phyloP scores from a whole-genome alignment of 2,797 vertebrate genomes.

The Siniperca undulata region DNA sequence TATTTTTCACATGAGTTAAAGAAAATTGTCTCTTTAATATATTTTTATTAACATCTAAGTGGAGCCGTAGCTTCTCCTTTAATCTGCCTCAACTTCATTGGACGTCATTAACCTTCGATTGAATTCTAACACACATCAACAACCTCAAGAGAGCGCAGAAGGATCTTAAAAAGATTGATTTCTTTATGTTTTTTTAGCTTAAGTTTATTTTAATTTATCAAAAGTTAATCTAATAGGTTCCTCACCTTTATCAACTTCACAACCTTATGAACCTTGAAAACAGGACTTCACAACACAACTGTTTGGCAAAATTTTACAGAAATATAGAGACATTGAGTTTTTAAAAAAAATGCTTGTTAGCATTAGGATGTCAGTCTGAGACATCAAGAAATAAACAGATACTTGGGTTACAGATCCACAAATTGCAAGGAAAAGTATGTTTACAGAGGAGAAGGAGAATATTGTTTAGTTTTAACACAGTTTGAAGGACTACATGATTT shows the following conservation, averaged over 20 bases:
- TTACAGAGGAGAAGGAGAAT: constrained; percentile 51
- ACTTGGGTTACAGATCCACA: constrained; percentile 21
- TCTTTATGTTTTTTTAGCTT: constrained; percentile 37
- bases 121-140: constrained; percentile 42
- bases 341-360: constrained; percentile 28
- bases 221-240: not conserved
- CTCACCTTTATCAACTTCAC: not conserved
- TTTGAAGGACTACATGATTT: constrained; percentile 73
- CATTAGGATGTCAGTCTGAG: constrained; percentile 20
- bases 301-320: not conserved
- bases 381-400: constrained; percentile 30
- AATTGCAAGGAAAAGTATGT: constrained; percentile 48
- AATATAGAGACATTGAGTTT: not conserved
- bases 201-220: constrained; percentile 26
- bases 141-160: constrained; percentile 21
- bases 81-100: constrained; percentile 52
- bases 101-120: constrained; percentile 62
- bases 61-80: constrained; percentile 47
- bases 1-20: constrained; percentile 50
- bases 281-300: not conserved
- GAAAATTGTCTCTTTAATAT: constrained; percentile 52
- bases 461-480: constrained; percentile 50
- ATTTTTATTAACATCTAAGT: constrained; percentile 64
- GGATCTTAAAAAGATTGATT: constrained; percentile 37
- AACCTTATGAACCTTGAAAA: not conserved